A percentile compares a stretch with the other conserved stretches of the same genome.
Conservation (phyloP, 35 echinoderm and acorn worm species). For the Lytechinus variegatus region DNA sequence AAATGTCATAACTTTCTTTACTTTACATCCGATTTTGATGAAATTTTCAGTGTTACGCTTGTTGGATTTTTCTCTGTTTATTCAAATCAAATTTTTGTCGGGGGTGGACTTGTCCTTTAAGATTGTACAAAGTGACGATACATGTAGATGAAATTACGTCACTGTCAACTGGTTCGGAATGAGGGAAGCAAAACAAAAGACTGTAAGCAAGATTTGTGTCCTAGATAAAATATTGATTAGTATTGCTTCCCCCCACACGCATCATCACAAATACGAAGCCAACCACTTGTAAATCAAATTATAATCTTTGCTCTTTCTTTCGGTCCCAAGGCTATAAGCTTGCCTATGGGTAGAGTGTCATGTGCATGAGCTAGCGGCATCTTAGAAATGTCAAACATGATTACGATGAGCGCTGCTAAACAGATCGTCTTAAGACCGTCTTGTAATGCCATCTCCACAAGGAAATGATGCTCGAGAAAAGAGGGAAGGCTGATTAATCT, state of each 20-base stretch:
- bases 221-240: not conserved
- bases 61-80: too few species aligned
- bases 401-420: not conserved
- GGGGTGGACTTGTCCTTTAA: too few species aligned
- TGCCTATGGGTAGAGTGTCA: not conserved
- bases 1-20: too few species aligned
- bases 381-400: constrained; percentile 12
- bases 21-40: too few species aligned
- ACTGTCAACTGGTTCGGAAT: not conserved
- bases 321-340: not conserved
- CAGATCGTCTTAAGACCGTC: not conserved
- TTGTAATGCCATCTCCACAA: not conserved
- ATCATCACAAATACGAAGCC: not conserved
- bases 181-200: not conserved
- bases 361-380: not conserved
- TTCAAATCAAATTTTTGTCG: too few species aligned
- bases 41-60: too few species aligned
- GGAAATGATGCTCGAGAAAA: not conserved
- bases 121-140: too few species aligned
- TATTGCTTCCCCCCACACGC: not conserved
- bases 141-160: too few species aligned
- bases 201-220: not conserved
- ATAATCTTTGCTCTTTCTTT: constrained; percentile 12
- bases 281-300: constrained; percentile 20
- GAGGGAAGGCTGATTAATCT: not conserved